Conservation (phyloP, 2,113 vertebrate genomes). For the Tapirus terrestris region DNA sequence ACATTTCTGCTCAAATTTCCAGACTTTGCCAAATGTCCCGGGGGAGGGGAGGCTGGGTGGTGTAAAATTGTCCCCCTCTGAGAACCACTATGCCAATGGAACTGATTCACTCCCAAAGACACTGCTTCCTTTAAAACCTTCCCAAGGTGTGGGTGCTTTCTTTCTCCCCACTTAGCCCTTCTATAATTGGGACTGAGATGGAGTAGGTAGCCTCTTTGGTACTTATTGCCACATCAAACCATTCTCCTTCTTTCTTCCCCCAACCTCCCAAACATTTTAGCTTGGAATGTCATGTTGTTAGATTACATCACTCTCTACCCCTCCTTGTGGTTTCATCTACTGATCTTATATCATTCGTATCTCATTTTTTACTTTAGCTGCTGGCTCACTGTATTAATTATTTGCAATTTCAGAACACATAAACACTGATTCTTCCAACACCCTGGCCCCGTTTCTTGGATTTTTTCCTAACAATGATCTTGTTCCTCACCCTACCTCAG, state of each 20-base stretch:
- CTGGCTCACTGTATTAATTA: background rate
- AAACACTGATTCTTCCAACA: background rate
- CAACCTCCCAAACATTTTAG: background rate
- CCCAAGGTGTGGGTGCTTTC: background rate
- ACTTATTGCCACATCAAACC: background rate
- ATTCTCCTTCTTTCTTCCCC: background rate
- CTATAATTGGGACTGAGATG: background rate
- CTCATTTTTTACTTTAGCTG: background rate
- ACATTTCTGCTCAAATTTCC: background rate
- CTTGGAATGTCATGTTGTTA: background rate
- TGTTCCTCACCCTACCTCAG: background rate
- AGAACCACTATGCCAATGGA: background rate
- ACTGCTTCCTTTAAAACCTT: background rate
- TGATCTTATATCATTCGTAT: background rate
- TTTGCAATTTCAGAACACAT: background rate
- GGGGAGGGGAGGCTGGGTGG: background rate
- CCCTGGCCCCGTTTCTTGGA: background rate
- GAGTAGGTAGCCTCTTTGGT: background rate
- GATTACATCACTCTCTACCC: background rate
- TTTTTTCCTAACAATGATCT: background rate
- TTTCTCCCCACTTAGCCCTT: background rate
- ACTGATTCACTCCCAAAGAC: background rate
- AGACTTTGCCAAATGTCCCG: background rate
- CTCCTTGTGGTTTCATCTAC: conserved; percentile 7
- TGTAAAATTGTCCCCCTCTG: background rate